These are phyloP conservation scores for Squalus acanthias DNA, from an alignment of 2,797 vertebrate genomes.

Conservation along the genomic window DNA sequence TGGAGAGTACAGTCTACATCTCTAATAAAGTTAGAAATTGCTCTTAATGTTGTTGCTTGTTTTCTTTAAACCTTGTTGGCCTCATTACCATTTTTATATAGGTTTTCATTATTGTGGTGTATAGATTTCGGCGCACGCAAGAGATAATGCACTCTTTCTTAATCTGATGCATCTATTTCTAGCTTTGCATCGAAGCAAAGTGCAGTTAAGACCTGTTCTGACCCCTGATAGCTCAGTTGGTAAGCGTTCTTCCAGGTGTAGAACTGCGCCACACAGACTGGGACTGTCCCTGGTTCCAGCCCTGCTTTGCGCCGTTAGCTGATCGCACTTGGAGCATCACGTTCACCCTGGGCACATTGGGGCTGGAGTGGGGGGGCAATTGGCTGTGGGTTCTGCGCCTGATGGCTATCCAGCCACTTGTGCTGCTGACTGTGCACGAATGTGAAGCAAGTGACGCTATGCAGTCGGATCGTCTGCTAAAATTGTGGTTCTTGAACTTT, in stretches of 20 bases:
- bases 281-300: neutral
- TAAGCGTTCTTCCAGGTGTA: no score
- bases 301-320: neutral
- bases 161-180: neutral
- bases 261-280: neutral
- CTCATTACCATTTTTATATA: neutral
- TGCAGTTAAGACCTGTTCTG: neutral
- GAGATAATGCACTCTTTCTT: neutral
- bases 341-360: neutral
- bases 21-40: conserved; percentile 29
- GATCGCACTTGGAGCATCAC: neutral
- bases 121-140: neutral
- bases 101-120: neutral
- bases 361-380: neutral
- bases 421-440: neutral
- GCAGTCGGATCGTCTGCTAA: neutral
- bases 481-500: no score
- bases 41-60: neutral
- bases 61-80: neutral
- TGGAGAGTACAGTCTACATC: conserved; percentile 11
- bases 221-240: neutral
- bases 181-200: neutral
- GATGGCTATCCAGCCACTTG: neutral
- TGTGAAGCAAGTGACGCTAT: neutral
- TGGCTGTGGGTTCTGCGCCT: neutral